phyloP scores from a whole-genome alignment of 2,797 vertebrate genomes.

The Cercopithecus hamlyni region DNA sequence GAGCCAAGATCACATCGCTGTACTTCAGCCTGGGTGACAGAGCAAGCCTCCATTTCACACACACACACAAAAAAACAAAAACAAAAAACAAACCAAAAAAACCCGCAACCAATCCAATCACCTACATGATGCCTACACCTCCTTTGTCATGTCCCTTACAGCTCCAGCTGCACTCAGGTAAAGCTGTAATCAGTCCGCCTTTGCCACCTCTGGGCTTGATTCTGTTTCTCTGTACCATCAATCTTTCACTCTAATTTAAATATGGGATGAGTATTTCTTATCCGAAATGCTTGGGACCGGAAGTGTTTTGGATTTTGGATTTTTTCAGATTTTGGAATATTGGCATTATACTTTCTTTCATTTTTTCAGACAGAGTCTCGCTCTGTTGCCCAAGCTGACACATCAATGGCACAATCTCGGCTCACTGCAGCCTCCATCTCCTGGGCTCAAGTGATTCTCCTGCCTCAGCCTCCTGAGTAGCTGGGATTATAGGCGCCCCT shows the following conservation, averaged over 20 bases:
- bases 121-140: fast-evolving
- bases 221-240: neutral
- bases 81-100: neutral
- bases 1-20: neutral
- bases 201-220: neutral
- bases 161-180: neutral
- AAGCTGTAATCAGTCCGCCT: neutral
- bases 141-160: no score
- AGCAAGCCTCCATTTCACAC: neutral
- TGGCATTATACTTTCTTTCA: neutral
- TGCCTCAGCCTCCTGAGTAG: neutral
- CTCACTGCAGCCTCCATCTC: no score
- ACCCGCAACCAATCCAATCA: neutral
- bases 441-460: no score
- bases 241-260: neutral
- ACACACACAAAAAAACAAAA: neutral
- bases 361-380: neutral
- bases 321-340: neutral
- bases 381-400: neutral
- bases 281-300: neutral
- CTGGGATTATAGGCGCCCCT: neutral
- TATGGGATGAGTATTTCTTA: neutral
- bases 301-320: neutral
- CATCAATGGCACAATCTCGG: neutral
- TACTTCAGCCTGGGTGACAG: neutral